phyloP scores from a whole-genome alignment of 2,888 invertebrate genomes.

The Spilarctia lutea region DNA sequence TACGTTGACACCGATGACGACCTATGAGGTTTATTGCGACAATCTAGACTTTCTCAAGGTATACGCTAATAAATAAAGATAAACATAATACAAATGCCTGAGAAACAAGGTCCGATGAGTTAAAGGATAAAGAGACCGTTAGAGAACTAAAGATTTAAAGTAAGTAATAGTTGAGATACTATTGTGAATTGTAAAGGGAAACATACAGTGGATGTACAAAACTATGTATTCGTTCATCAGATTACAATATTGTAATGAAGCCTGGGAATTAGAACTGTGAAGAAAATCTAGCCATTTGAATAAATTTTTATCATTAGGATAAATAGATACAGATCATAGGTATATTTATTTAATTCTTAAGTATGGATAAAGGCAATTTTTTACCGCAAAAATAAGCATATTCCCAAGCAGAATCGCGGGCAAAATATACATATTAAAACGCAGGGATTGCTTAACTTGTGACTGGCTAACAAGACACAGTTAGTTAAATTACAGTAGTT shows the following conservation, averaged over 20 bases:
- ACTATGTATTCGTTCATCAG: conserved; percentile 43
- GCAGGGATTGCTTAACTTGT: neutral
- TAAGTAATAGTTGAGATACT: conserved; percentile 55
- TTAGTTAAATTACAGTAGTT: neutral
- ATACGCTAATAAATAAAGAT: conserved; percentile 32
- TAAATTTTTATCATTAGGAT: conserved; percentile 26
- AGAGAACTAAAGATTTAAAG: conserved; percentile 58
- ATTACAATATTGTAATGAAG: conserved; percentile 54
- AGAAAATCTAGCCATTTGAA: conserved; percentile 22
- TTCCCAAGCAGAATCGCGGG: no score
- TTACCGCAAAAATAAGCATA: no score
- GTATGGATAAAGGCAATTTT: no score
- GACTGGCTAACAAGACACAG: neutral
- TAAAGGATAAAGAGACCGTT: conserved; percentile 53
- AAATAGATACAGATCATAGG: neutral
- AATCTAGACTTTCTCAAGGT: neutral
- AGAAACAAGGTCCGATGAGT: conserved; percentile 47
- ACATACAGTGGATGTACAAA: conserved; percentile 46
- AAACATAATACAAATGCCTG: conserved; percentile 40
- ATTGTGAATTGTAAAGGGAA: conserved; percentile 54
- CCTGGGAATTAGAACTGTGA: conserved; percentile 53
- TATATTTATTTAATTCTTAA: no score
- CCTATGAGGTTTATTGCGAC: neutral
- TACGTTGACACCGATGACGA: neutral
- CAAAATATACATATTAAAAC: neutral